Conservation (phyloP, 2,888 invertebrate genomes). For the Eumacrocentrus americanus region DNA sequence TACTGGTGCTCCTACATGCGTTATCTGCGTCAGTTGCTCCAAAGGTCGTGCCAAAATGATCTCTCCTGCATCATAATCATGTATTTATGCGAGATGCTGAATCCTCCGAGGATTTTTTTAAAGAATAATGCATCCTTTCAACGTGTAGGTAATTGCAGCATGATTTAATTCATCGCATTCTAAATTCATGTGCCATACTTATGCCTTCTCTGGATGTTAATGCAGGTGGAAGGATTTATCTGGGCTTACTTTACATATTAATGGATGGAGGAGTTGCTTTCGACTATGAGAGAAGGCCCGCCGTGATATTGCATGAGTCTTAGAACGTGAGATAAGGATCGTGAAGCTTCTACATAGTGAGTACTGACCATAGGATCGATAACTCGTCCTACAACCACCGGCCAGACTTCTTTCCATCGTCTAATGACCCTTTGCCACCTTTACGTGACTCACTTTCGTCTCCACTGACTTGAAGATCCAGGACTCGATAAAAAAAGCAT, state of each 20-base stretch:
- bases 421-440: slow-evolving; percentile 21
- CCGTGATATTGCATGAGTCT: slow-evolving; percentile 44
- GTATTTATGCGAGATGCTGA: not conserved
- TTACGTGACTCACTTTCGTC: slow-evolving; percentile 34
- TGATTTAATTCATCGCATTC: slow-evolving; percentile 33
- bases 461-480: slow-evolving; percentile 22
- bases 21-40: slow-evolving; percentile 79
- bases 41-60: slow-evolving; percentile 74
- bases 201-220: slow-evolving; percentile 12
- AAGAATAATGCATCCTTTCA: slow-evolving; percentile 31
- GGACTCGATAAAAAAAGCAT: slow-evolving; percentile 29
- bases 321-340: slow-evolving; percentile 51
- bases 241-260: slow-evolving; percentile 35
- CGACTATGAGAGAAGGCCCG: slow-evolving; percentile 9
- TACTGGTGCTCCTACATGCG: slow-evolving; percentile 83
- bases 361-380: slow-evolving; percentile 41
- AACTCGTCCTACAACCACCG: slow-evolving; percentile 32
- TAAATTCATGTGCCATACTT: slow-evolving; percentile 27
- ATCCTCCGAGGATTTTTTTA: not conserved
- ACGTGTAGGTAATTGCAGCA: slow-evolving; percentile 24
- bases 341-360: slow-evolving; percentile 44
- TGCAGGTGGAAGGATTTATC: not conserved
- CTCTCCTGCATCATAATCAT: slow-evolving; percentile 66
- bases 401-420: slow-evolving; percentile 29
- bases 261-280: slow-evolving; percentile 15